A percentile compares a stretch with the other conserved stretches of the same genome.
Conservation (phyloP, 2,888 invertebrate species). For the Xylophagus ater region DNA sequence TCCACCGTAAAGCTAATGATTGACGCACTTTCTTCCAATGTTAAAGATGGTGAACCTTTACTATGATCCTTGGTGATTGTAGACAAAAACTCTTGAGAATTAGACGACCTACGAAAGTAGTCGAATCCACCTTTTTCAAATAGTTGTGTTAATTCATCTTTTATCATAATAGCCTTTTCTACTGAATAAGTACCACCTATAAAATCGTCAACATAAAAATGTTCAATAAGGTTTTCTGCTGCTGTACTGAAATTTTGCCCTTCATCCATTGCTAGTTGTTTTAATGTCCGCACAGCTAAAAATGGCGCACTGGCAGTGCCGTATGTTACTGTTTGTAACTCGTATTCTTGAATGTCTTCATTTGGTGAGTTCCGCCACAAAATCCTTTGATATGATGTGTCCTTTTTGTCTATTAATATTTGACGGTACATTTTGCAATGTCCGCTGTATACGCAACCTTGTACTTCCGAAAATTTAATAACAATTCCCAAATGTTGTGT, state of each 20-base stretch:
- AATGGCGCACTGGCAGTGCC: too few species aligned
- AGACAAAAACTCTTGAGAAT: neutral
- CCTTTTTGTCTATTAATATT: too few species aligned
- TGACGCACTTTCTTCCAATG: neutral
- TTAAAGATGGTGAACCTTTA: neutral
- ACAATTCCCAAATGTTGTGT: too few species aligned
- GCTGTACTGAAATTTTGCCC: constrained; percentile 9
- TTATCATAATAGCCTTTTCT: neutral
- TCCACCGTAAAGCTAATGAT: neutral
- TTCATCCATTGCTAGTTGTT: constrained; percentile 5
- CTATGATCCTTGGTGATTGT: neutral
- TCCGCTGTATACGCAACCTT: too few species aligned
- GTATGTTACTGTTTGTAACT: too few species aligned
- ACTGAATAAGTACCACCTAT: constrained; percentile 1
- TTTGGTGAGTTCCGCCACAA: too few species aligned
- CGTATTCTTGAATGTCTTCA: too few species aligned
- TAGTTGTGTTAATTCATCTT: neutral
- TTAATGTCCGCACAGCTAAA: too few species aligned
- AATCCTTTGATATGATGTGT: too few species aligned
- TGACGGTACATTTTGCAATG: too few species aligned
- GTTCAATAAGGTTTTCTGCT: neutral
- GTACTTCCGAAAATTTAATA: too few species aligned
- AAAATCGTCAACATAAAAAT: constrained; percentile 15
- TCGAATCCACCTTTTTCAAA: too few species aligned
- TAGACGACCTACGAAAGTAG: neutral